Base-by-base conservation (phyloP, 2,888 invertebrate species). In the Rotaria macrura region DNA sequence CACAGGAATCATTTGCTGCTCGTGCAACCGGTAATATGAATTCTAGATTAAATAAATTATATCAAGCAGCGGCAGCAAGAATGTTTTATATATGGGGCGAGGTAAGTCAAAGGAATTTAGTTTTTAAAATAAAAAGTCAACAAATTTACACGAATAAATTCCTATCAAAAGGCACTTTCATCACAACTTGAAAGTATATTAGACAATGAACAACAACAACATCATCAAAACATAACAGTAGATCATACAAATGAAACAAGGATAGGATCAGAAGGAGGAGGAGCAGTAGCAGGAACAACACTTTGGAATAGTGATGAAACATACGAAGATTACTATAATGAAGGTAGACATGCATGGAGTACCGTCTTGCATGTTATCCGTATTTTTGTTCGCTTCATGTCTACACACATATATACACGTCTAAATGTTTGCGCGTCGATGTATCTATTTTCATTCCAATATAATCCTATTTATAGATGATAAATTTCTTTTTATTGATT, bases 41-140 rank as follows among this genome's bases (percentile, higher is more conserved):
- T 79, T 25, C 43, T 43, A 86, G 85, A 85, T 85, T 89, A 85
- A 89, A 88, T 85, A 94, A 94, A 88, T 93, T 94, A 23, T 91
- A 95, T 87, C 96, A 96, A 91, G 93, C 96, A 86, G 93, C 95
- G 14, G 98, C 98, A 43, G 99, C 97, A 0, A 95, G 97, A 92
- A 94, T 97, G 92, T 99, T 99, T 91, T 96, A 97, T 90, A 96
- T 96, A 89, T 97, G 97, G 97, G 96, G 95, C 83, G 96, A 96
- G 92, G 92, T 90, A 87, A 79, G 79, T 79, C 10, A 79, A 10
- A n/a, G n/a, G n/a, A n/a, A n/a, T n/a, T n/a, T n/a, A n/a, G n/a
- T n/a, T n/a, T n/a, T n/a, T n/a, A 20, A 17, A 79, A 43, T 25
- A 14, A 14, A 43, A 40, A 23, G 25, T 9, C 5, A 40, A 7